phyloP scores from a whole-genome alignment of 2,888 invertebrate genomes.

The Drosophila fulvimacula region DNA sequence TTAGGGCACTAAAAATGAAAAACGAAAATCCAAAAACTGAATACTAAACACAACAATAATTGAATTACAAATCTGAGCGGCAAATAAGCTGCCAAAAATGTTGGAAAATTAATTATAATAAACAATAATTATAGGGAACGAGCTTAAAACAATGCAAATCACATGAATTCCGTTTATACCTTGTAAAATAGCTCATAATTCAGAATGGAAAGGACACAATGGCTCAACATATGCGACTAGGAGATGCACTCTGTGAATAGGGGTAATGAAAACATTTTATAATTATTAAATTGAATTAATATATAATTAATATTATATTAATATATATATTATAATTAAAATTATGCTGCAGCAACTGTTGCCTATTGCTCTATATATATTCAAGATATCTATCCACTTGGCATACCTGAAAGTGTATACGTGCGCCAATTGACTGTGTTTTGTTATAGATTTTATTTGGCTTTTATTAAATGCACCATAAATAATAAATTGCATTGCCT shows the following conservation, averaged over 20 bases:
- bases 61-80: conserved; percentile 66
- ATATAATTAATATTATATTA: no score
- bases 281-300: no score
- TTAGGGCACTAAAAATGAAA: conserved; percentile 3
- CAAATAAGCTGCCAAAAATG: conserved; percentile 68
- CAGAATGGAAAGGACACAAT: neutral
- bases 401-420: neutral
- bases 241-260: neutral
- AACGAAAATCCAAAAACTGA: conserved; percentile 5
- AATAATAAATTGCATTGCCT: conserved; percentile 63
- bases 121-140: conserved; percentile 51
- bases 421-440: neutral
- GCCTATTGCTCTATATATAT: no score
- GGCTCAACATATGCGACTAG: conserved; percentile 4
- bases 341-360: neutral
- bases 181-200: conserved; percentile 21
- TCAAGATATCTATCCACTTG: neutral
- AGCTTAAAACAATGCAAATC: conserved; percentile 41
- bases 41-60: conserved; percentile 38
- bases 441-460: conserved; percentile 51
- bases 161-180: conserved; percentile 35
- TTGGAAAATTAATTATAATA: conserved; percentile 68
- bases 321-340: no score
- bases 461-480: conserved; percentile 65
- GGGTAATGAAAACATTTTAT: neutral